Evolutionary conservation across 2,888 invertebrate genomes (phyloP).

Genomic region (Dinocampus coccinellae): DNA sequence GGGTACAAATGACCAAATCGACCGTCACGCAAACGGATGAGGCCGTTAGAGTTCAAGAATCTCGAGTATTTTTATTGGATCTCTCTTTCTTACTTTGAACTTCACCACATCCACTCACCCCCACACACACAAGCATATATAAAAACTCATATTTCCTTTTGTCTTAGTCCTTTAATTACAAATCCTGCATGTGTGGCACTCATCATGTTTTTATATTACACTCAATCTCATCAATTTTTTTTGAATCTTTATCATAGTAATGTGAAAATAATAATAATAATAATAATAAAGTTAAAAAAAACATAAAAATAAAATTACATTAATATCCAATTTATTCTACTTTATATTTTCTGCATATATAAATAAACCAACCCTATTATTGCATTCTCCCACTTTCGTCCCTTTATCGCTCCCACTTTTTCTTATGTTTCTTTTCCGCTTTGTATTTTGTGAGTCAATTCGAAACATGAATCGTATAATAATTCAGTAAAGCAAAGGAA

Average conservation of each 20-base stretch:
- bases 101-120: too few species aligned
- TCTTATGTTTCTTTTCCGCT: slow-evolving; percentile 66
- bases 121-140: neutral
- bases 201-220: too few species aligned
- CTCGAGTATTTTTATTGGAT: slow-evolving; percentile 67
- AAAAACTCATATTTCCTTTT: neutral
- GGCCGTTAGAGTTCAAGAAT: slow-evolving; percentile 66
- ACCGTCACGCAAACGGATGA: slow-evolving; percentile 56
- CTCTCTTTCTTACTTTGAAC: slow-evolving; percentile 43
- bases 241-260: too few species aligned
- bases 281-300: too few species aligned
- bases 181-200: too few species aligned
- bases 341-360: too few species aligned
- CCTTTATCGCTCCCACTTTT: slow-evolving; percentile 25
- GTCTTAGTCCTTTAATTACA: too few species aligned
- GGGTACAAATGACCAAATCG: slow-evolving; percentile 41
- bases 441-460: slow-evolving; percentile 69
- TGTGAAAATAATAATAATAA: too few species aligned
- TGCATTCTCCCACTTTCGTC: slow-evolving; percentile 1
- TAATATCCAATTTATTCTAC: too few species aligned
- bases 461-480: slow-evolving; percentile 69
- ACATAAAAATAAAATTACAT: too few species aligned
- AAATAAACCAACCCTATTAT: slow-evolving; percentile 13
- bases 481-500: slow-evolving; percentile 67
- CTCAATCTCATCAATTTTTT: too few species aligned